Base-by-base conservation (phyloP, 2,888 invertebrate genomes). In the Cerastis rubricosa region DNA sequence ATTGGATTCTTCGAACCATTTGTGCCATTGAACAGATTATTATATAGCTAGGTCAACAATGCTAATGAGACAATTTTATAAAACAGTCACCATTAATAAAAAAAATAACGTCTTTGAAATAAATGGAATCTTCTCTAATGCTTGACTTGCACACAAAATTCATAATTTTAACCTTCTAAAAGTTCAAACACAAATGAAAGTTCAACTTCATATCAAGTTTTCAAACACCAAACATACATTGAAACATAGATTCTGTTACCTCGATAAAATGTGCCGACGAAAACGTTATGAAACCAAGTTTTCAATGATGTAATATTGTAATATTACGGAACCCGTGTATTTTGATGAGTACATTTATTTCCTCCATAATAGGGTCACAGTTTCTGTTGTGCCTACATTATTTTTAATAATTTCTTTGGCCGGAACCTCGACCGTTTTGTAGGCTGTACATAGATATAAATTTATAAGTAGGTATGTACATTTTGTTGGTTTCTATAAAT, bases 341-440 rank as follows among this genome's bases (percentile, higher is more conserved):
- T 79, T 59, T 71, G 72, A 79, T 59, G 63, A 59, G 51, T 29
- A 69, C 49, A 69, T 66, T 80, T 73, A 84, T 70, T 80, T 69
- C 43, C 17, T 84, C 66, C 11, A 66, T 49, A 84, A 80, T 25
- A 35, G 54, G 59, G 84, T 72, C 59, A 69, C 43, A 35, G 64
- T 80, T 47, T 51, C 35, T 65, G 51, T 76, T 72, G 29, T 70
- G 5, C 49, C 79, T 22, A 78, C 40, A 75, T 88, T 78, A 81
- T 78, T 54, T 80, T 76, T 68, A 75, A 72, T 59, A 61, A 71
- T 77, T 78, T 87, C 70, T 81, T 84, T 19, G 54, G 59, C n/a
- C 47, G 45, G 69, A 76, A 72, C 29, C 40, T 59, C 45, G 35
- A 19, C 47, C 66, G n/a, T 78, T 76, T 54, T 66, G 51, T 40